These are phyloP conservation scores for Oppia nitens DNA, from an alignment of 1,140 invertebrate genomes.

Conservation along the genomic window DNA sequence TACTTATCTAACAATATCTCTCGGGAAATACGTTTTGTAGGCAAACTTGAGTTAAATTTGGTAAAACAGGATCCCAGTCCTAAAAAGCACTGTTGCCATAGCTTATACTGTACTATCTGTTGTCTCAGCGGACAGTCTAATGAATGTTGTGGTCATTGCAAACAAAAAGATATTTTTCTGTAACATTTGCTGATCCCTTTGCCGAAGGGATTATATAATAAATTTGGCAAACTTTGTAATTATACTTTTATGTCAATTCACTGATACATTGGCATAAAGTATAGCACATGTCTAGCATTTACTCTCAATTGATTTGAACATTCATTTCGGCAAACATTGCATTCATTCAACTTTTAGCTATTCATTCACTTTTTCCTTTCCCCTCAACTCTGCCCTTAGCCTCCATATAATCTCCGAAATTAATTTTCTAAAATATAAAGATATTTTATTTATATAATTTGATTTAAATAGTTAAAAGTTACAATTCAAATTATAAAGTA, in stretches of 20 bases:
- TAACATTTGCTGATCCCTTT: neutral
- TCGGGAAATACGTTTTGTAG: neutral
- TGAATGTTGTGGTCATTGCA: neutral
- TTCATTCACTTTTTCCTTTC: too few species aligned
- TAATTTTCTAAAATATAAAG: too few species aligned
- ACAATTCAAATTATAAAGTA: too few species aligned
- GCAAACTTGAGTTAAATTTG: neutral
- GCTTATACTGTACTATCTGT: neutral
- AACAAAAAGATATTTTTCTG: neutral
- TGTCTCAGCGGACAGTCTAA: neutral
- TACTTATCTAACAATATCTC: neutral
- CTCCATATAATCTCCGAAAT: too few species aligned
- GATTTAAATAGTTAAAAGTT: too few species aligned
- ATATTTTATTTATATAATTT: too few species aligned
- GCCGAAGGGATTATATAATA: neutral
- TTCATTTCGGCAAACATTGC: too few species aligned
- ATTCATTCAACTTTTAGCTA: too few species aligned
- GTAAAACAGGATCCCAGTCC: neutral
- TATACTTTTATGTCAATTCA: neutral
- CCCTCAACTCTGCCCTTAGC: too few species aligned
- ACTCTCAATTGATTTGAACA: too few species aligned
- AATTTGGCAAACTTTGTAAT: neutral
- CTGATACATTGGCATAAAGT: too few species aligned
- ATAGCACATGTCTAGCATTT: too few species aligned
- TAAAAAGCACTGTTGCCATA: neutral